Percentiles rank a stretch among this genome's conserved stretches.
phyloP scores from a whole-genome alignment of 2,888 invertebrate genomes.

The Drosophila meridiana region DNA sequence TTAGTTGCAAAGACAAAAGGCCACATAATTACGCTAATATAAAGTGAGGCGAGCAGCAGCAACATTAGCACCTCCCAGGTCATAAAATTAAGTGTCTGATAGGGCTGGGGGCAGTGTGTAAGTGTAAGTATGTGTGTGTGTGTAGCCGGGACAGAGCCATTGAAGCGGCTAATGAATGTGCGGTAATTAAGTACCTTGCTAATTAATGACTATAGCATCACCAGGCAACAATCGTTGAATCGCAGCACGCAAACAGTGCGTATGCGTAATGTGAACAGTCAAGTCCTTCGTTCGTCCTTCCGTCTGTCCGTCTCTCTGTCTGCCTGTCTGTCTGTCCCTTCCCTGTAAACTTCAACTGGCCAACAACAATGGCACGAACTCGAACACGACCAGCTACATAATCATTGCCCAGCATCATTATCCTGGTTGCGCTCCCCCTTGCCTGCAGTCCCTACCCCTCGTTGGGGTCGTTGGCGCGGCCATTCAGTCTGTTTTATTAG shows the following conservation, averaged over 20 bases:
- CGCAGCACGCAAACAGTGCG: slow-evolving; percentile 63
- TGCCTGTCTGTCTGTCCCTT: slow-evolving; percentile 20
- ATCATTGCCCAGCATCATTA: slow-evolving; percentile 71
- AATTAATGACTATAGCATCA: slow-evolving; percentile 83
- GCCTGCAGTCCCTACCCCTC: neutral
- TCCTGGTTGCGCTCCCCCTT: slow-evolving; percentile 30
- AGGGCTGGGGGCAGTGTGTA: neutral
- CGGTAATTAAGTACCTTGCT: slow-evolving; percentile 85
- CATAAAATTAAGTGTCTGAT: slow-evolving; percentile 62
- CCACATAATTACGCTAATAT: slow-evolving; percentile 77
- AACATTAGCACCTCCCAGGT: slow-evolving; percentile 69
- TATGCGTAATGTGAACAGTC: slow-evolving; percentile 61
- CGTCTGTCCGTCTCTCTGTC: slow-evolving; percentile 4
- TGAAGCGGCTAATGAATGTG: slow-evolving; percentile 83
- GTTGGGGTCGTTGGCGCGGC: slow-evolving; percentile 68
- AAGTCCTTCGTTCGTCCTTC: slow-evolving; percentile 2
- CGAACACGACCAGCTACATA: slow-evolving; percentile 39
- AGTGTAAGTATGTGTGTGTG: slow-evolving; percentile 14
- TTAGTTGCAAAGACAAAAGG: slow-evolving; percentile 77
- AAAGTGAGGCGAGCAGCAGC: slow-evolving; percentile 57
- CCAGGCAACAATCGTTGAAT: slow-evolving; percentile 66
- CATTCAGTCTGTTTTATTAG: slow-evolving; percentile 80
- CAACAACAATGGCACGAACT: slow-evolving; percentile 33
- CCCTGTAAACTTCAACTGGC: slow-evolving; percentile 66
- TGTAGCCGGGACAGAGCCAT: slow-evolving; percentile 54